A percentile compares a stretch with the other conserved stretches of the same genome.
Evolutionary conservation across 1,140 invertebrate species (phyloP).

Genomic region (Drosophila pallidifrons): DNA sequence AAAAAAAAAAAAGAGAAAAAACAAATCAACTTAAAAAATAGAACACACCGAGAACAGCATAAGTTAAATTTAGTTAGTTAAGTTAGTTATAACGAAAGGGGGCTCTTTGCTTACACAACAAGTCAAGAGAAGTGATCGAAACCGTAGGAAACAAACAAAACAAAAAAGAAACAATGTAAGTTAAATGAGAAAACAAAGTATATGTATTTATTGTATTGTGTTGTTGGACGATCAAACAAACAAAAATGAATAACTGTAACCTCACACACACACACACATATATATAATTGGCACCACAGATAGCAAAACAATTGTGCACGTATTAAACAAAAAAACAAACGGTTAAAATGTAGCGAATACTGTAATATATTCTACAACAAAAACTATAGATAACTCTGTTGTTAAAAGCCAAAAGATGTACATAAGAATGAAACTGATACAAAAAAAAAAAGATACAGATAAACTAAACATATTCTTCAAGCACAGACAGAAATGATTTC

Average conservation of each 20-base stretch:
- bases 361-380: slow-evolving; percentile 30
- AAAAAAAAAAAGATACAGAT: neutral
- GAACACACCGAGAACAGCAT: slow-evolving; percentile 30
- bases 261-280: neutral
- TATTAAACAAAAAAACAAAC: slow-evolving; percentile 4
- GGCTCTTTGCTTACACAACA: slow-evolving; percentile 23
- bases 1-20: neutral
- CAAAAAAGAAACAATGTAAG: neutral
- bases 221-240: slow-evolving; percentile 3
- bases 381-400: slow-evolving; percentile 14
- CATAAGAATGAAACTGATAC: slow-evolving; percentile 14
- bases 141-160: slow-evolving; percentile 16
- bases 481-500: slow-evolving; percentile 20
- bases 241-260: neutral
- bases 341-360: slow-evolving; percentile 26
- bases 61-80: slow-evolving; percentile 46
- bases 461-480: neutral
- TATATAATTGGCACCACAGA: neutral
- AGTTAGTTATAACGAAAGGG: too few species aligned
- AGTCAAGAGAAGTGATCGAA: slow-evolving; percentile 36
- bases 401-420: slow-evolving; percentile 44
- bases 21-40: neutral
- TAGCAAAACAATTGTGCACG: neutral
- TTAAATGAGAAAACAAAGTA: neutral
- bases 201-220: neutral